Evolutionary conservation across 2,888 invertebrate genomes (phyloP).

Genomic region (Synergus laeviventris): DNA sequence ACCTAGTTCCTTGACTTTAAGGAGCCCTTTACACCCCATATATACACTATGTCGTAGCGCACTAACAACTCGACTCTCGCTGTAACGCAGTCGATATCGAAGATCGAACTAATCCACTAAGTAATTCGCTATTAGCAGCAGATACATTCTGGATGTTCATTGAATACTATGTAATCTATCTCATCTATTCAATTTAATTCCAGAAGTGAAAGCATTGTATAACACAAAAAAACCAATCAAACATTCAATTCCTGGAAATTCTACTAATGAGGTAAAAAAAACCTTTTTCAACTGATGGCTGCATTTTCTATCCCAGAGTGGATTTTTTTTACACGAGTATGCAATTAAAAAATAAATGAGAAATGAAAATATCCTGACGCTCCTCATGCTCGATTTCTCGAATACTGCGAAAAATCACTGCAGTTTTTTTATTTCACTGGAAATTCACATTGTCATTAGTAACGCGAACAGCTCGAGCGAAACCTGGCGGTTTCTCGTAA

Average conservation of each 20-base stretch:
- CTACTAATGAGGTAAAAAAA: not conserved
- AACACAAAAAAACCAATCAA: not conserved
- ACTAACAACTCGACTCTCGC: conserved; percentile 11
- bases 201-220: not conserved
- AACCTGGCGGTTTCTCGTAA: conserved; percentile 49
- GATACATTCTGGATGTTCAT: conserved; percentile 18
- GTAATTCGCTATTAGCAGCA: conserved; percentile 26
- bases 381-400: not conserved
- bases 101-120: conserved; percentile 30
- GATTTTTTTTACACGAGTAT: not conserved
- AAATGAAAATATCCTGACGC: not conserved
- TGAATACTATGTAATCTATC: not conserved
- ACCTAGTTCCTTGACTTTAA: conserved; percentile 56
- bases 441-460: conserved; percentile 1
- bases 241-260: not conserved
- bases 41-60: conserved; percentile 11
- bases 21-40: conserved; percentile 54
- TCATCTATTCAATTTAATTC: not conserved
- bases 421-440: not conserved
- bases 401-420: not conserved
- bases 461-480: not conserved
- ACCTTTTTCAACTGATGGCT: not conserved
- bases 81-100: conserved; percentile 25
- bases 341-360: not conserved
- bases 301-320: not conserved